phyloP scores from a whole-genome alignment of 64 coral and sea anemone species.

The Acropora tenuis region DNA sequence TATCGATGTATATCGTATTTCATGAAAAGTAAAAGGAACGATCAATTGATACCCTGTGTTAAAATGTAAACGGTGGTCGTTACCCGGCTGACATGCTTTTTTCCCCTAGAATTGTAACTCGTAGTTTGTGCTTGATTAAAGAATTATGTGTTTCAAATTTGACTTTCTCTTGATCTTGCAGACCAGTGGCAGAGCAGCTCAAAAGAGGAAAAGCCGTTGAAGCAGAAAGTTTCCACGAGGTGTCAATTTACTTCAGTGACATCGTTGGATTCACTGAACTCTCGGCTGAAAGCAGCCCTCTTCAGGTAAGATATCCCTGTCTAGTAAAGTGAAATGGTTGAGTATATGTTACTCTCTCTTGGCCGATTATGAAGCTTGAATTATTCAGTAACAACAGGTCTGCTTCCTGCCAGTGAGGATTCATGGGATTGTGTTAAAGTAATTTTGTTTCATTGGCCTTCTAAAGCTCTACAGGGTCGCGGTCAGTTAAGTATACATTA shows the following conservation, averaged over 20 bases:
- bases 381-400: too few species aligned
- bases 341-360: not conserved
- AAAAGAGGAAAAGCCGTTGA: constrained; percentile 72
- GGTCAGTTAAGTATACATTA: too few species aligned
- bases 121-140: not conserved
- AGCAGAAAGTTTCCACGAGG: constrained; percentile 71
- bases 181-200: constrained; percentile 78
- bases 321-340: not conserved
- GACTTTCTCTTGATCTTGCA: not conserved
- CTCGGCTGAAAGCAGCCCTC: constrained; percentile 60
- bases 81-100: too few species aligned
- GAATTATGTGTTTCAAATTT: not conserved
- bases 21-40: too few species aligned
- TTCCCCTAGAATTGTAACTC: not conserved
- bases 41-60: too few species aligned
- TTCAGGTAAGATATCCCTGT: constrained; percentile 19
- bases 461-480: too few species aligned
- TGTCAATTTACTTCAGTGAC: constrained; percentile 81
- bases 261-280: constrained; percentile 79
- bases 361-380: too few species aligned
- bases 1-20: too few species aligned
- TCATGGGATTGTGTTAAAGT: too few species aligned
- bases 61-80: too few species aligned
- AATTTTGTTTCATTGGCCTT: too few species aligned
- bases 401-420: too few species aligned